Evolutionary conservation across 2,113 vertebrate species (phyloP).

Genomic region (Odontesthes bonariensis): DNA sequence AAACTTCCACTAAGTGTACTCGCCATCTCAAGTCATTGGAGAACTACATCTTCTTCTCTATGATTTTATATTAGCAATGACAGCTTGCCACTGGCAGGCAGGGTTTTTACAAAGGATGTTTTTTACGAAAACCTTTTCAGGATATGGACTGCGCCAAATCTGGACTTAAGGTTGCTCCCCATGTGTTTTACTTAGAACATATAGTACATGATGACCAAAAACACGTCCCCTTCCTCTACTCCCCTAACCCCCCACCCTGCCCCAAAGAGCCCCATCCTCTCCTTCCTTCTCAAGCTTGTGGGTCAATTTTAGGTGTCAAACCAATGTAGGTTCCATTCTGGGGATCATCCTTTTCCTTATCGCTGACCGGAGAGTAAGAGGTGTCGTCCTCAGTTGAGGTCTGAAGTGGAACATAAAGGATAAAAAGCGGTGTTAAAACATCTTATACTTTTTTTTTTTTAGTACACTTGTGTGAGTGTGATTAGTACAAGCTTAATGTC

Average conservation of each 20-base stretch:
- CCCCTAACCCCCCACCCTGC: not conserved
- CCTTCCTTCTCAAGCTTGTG: constrained; percentile 62
- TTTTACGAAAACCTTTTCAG: constrained; percentile 11
- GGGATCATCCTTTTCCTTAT: constrained; percentile 76
- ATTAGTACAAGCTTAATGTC: not conserved
- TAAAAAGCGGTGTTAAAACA: not conserved
- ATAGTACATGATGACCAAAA: constrained; percentile 12
- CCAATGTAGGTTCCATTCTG: constrained; percentile 79
- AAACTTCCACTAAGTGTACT: not conserved
- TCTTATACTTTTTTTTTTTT: not conserved
- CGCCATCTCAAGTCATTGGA: constrained; percentile 1
- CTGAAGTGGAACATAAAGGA: constrained; percentile 45
- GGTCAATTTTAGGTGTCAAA: constrained; percentile 63
- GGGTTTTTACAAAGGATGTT: no score
- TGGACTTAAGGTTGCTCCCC: not conserved
- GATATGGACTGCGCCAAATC: not conserved
- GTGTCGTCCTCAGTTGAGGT: constrained; percentile 68
- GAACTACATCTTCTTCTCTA: not conserved
- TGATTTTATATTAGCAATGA: not conserved
- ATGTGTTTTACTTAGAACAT: constrained; percentile 4
- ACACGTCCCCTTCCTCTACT: no score
- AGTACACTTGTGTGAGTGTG: not conserved
- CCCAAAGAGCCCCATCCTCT: not conserved
- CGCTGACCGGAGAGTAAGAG: constrained; percentile 73
- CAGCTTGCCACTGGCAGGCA: no score